These are phyloP conservation scores for Himalopsyche japonica DNA, from an alignment of 2,888 invertebrate species.

Conservation along the genomic window DNA sequence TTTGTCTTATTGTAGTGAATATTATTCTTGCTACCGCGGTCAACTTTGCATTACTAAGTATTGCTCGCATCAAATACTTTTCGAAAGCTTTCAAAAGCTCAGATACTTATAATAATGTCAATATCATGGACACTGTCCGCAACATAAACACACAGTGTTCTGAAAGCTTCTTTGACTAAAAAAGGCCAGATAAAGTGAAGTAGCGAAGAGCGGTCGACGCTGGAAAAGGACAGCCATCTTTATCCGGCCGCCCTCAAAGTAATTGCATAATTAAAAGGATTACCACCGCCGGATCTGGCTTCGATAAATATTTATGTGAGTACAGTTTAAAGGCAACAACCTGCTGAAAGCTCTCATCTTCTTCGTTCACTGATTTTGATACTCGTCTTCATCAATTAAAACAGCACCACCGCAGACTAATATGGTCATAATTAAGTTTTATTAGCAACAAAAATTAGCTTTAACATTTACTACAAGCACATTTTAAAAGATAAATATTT, in stretches of 20 bases:
- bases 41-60: background rate
- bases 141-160: background rate
- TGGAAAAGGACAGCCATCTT: slow-evolving; percentile 5
- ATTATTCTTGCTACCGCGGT: background rate
- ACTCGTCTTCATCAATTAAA: background rate
- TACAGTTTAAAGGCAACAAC: background rate
- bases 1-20: too few species aligned
- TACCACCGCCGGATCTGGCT: background rate
- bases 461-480: background rate
- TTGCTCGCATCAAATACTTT: background rate
- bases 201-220: background rate
- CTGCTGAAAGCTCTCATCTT: background rate
- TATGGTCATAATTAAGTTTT: background rate
- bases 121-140: background rate
- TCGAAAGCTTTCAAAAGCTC: background rate
- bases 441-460: background rate
- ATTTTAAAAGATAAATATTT: background rate
- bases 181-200: background rate
- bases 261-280: slow-evolving; percentile 33
- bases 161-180: slow-evolving; percentile 7
- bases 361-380: background rate
- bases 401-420: background rate
- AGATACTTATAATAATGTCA: background rate
- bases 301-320: slow-evolving; percentile 18
- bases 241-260: background rate